phyloP scores from a whole-genome alignment of 2,797 vertebrate genomes.

The Schizopygopsis pylzovi region DNA sequence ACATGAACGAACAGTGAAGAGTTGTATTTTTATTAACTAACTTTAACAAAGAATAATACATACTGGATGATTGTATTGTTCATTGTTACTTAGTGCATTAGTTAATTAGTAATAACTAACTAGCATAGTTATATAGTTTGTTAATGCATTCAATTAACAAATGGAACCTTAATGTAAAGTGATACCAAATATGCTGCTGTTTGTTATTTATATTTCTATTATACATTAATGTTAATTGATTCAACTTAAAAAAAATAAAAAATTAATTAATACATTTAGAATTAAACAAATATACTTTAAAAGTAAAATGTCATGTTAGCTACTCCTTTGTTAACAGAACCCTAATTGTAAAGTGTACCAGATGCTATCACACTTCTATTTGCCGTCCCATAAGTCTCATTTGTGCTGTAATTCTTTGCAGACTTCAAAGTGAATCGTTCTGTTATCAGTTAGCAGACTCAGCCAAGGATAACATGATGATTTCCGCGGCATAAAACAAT shows the following conservation, averaged over 20 bases:
- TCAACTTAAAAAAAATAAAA: background rate
- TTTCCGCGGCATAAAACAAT: conserved; percentile 38
- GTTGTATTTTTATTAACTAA: background rate
- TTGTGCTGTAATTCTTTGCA: conserved; percentile 19
- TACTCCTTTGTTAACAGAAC: background rate
- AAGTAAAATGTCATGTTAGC: background rate
- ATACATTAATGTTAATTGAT: background rate
- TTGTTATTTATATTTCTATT: background rate
- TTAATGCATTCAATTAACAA: background rate
- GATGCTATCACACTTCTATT: conserved; percentile 18
- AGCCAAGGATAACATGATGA: conserved; percentile 42
- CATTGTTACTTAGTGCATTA: background rate
- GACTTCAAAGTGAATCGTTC: conserved; percentile 36
- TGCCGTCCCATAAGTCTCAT: conserved; percentile 17
- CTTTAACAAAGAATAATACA: background rate
- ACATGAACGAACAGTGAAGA: background rate
- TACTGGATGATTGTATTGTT: background rate
- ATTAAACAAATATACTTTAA: background rate
- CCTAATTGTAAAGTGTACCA: background rate
- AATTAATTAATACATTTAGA: background rate
- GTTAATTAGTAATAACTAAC: too few species aligned
- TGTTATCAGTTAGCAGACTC: conserved; percentile 43
- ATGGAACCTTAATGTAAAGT: background rate
- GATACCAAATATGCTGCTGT: background rate
- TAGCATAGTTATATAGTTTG: too few species aligned